Evolutionary conservation across 2,797 vertebrate genomes (phyloP).

Genomic region (Caiman crocodilus): DNA sequence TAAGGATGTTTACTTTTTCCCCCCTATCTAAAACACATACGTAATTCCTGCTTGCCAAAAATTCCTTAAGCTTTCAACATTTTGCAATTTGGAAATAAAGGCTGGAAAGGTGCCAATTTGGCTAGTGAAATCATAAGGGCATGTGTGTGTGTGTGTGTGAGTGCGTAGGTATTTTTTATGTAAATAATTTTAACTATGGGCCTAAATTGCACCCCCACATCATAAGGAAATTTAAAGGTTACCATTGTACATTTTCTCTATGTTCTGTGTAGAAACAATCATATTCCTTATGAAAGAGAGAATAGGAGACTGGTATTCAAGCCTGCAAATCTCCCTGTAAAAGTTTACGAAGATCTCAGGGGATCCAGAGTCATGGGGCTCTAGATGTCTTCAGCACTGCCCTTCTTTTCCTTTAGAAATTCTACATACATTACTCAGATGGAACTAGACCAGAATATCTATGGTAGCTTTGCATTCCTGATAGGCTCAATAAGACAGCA

Average conservation of each 20-base stretch:
- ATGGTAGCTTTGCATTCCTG: not conserved
- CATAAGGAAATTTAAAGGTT: not conserved
- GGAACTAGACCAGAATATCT: not conserved
- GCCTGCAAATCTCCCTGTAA: not conserved
- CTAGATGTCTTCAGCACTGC: not conserved
- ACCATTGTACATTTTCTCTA: not conserved
- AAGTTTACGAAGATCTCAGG: not conserved
- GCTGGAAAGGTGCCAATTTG: not conserved
- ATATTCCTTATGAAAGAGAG: not conserved
- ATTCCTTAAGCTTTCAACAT: not conserved
- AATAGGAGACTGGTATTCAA: not conserved
- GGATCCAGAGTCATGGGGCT: not conserved
- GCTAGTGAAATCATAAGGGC: not conserved
- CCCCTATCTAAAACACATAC: not conserved
- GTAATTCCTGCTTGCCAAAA: not conserved
- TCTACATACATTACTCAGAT: not conserved
- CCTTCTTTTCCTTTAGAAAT: not conserved
- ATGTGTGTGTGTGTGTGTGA: not conserved
- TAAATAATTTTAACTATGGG: not conserved
- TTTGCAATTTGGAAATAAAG: not conserved
- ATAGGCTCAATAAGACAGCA: conserved; percentile 5
- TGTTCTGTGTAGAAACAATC: not conserved
- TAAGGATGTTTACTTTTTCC: not conserved
- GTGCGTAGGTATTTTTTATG: not conserved
- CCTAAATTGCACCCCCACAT: not conserved